Percentiles rank a stretch among this genome's conserved stretches.
phyloP scores from a whole-genome alignment of 2,113 vertebrate species.

The Trinectes maculatus region DNA sequence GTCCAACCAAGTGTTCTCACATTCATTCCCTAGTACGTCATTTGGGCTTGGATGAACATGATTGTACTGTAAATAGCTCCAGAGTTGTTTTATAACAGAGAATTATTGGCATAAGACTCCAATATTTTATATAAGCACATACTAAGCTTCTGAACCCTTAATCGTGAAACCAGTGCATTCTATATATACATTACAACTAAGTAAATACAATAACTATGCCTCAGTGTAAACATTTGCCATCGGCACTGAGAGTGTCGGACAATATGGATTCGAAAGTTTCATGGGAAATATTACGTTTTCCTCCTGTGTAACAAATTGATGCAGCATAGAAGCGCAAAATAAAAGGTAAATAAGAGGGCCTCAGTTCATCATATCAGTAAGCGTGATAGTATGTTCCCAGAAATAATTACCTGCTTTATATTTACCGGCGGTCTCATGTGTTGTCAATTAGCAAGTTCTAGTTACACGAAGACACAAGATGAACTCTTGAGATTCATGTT shows the following conservation, averaged over 20 bases:
- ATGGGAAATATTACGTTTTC: conserved; percentile 6
- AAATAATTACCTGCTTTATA: conserved; percentile 11
- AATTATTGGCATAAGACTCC: conserved; percentile 55
- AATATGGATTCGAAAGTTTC: background rate
- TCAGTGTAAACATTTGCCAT: background rate
- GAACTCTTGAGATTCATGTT: conserved; percentile 57
- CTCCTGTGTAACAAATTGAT: background rate
- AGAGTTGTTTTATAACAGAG: conserved; percentile 76
- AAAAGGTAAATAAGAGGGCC: background rate
- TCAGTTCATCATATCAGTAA: background rate
- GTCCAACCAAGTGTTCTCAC: background rate
- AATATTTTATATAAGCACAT: conserved; percentile 67
- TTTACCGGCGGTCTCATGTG: conserved; percentile 61
- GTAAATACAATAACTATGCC: background rate
- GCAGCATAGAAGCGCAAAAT: background rate
- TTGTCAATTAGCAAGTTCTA: conserved; percentile 64
- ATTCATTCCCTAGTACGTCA: conserved; percentile 11
- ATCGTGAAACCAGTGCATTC: conserved; percentile 10
- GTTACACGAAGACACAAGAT: conserved; percentile 83
- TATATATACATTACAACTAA: conserved; percentile 1
- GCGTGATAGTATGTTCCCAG: background rate
- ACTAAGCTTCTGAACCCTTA: conserved; percentile 42
- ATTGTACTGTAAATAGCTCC: conserved; percentile 80
- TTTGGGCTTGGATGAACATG: conserved; percentile 31
- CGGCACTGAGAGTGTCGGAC: background rate